Evolutionary conservation across 1,140 invertebrate genomes (phyloP).

Genomic region (Andricus grossulariae): DNA sequence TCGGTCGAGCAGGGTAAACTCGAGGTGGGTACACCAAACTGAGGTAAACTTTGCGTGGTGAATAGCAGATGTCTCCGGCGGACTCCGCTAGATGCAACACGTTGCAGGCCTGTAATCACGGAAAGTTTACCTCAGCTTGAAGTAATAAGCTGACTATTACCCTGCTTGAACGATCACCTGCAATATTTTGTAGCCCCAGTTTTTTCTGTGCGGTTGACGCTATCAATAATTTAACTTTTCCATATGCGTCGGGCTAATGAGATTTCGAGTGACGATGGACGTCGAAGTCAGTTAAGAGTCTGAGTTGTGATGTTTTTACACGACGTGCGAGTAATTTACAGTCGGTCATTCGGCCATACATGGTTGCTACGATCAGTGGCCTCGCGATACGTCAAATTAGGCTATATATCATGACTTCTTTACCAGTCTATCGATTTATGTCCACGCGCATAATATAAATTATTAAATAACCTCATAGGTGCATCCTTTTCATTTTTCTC

Average conservation of each 20-base stretch:
- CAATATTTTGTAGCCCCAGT: no score
- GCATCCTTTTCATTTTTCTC: constrained; percentile 44
- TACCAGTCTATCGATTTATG: constrained; percentile 71
- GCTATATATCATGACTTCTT: constrained; percentile 75
- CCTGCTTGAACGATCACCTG: no score
- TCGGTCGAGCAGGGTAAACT: no score
- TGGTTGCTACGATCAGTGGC: constrained; percentile 67
- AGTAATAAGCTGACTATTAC: no score
- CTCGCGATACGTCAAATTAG: constrained; percentile 76
- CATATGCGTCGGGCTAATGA: constrained; percentile 53
- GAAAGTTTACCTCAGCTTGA: no score
- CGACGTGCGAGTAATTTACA: constrained; percentile 74
- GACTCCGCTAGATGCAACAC: no score
- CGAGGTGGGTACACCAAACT: no score
- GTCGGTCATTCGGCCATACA: constrained; percentile 74
- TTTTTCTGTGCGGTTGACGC: no score
- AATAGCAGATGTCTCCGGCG: no score
- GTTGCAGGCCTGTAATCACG: no score
- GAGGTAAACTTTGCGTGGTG: no score
- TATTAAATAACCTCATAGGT: constrained; percentile 71
- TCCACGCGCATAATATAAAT: constrained; percentile 74
- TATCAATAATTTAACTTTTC: constrained; percentile 51
- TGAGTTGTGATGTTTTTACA: constrained; percentile 64
- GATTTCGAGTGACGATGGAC: constrained; percentile 65
- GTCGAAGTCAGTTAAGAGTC: constrained; percentile 63